Percentiles rank a stretch among this genome's conserved stretches.
Evolutionary conservation across 1,140 invertebrate genomes (phyloP).

Genomic region (Drosophila rhopaloa): DNA sequence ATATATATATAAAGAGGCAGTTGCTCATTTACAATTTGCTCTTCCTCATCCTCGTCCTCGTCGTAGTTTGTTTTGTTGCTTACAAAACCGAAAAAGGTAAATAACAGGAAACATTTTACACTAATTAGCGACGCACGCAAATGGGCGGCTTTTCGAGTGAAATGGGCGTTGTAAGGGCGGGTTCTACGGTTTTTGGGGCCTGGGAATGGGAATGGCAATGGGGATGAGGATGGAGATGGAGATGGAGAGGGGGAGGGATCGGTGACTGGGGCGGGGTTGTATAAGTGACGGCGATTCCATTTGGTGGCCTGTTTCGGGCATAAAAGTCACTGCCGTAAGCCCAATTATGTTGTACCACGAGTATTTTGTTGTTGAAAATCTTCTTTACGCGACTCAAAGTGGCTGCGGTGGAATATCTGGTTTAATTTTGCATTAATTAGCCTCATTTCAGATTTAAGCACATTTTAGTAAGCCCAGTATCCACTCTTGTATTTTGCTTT

Average conservation of each 20-base stretch:
- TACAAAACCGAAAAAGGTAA: constrained; percentile 78
- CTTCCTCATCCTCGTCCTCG: neutral
- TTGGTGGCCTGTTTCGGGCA: constrained; percentile 41
- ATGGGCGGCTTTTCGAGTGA: constrained; percentile 61
- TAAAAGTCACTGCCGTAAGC: constrained; percentile 78
- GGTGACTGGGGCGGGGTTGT: constrained; percentile 11
- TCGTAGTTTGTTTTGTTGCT: constrained; percentile 67
- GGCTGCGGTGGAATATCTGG: neutral
- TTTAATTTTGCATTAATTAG: constrained; percentile 66
- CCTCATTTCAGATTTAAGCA: constrained; percentile 5
- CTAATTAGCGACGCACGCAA: constrained; percentile 82
- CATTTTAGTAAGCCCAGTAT: neutral
- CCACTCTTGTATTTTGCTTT: neutral
- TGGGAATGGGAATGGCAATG: neutral
- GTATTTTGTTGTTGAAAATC: constrained; percentile 58
- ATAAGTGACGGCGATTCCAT: constrained; percentile 41
- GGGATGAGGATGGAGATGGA: neutral
- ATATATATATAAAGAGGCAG: constrained; percentile 7
- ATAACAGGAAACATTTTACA: constrained; percentile 84
- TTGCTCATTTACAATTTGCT: constrained; percentile 61
- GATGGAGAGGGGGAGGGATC: neutral
- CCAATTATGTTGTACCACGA: constrained; percentile 77
- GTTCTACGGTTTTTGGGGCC: neutral
- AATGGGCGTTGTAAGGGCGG: constrained; percentile 9
- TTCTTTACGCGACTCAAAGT: constrained; percentile 15